Percentiles rank a stretch among this genome's conserved stretches.
phyloP scores from a whole-genome alignment of 1,140 invertebrate genomes.

The Drosophila navojoa region DNA sequence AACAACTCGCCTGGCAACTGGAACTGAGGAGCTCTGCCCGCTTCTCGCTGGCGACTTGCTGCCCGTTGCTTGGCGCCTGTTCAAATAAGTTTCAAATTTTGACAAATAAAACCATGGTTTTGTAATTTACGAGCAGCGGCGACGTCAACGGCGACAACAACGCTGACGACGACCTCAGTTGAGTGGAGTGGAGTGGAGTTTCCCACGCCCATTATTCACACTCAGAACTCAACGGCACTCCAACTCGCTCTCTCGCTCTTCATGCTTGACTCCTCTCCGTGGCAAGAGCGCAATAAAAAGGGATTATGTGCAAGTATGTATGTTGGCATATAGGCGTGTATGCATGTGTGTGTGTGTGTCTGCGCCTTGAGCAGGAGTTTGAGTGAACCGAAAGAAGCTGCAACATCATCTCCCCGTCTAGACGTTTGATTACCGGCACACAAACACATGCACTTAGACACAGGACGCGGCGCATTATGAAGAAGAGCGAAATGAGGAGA shows the following conservation, averaged over 20 bases:
- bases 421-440: constrained; percentile 76
- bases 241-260: constrained; percentile 1
- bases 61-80: constrained; percentile 72
- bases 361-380: constrained; percentile 9
- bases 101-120: constrained; percentile 83
- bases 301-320: constrained; percentile 59
- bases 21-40: constrained; percentile 21
- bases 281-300: constrained; percentile 69
- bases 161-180: constrained; percentile 22
- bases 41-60: constrained; percentile 35
- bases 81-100: constrained; percentile 84
- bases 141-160: not conserved
- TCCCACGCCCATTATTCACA: constrained; percentile 50
- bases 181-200: constrained; percentile 22
- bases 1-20: constrained; percentile 50
- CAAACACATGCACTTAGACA: constrained; percentile 44
- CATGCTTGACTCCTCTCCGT: constrained; percentile 29
- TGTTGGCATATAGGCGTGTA: constrained; percentile 12
- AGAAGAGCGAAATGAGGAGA: constrained; percentile 11
- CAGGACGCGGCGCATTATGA: constrained; percentile 31
- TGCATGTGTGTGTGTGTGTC: not conserved
- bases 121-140: constrained; percentile 75
- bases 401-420: constrained; percentile 63
- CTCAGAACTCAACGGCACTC: constrained; percentile 34
- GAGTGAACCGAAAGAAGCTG: constrained; percentile 64